Evolutionary conservation across 1,140 invertebrate species (phyloP), one percentile per base, ranked within the genome.

Genomic region (Ptiloglossa arizonensis): DNA sequence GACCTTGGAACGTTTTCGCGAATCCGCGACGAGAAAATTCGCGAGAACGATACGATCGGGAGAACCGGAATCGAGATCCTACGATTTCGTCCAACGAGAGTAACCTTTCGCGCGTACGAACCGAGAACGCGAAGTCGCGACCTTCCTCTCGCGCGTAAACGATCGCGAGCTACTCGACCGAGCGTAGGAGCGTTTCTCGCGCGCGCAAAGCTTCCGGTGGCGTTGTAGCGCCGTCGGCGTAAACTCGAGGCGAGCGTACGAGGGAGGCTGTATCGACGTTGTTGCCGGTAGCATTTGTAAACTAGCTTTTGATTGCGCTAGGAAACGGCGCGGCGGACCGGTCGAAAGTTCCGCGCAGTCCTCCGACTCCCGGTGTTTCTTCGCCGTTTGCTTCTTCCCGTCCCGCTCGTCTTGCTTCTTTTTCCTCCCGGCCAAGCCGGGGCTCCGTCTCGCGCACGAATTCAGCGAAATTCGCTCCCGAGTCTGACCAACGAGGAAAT

Each of bases 271-370:
- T 66, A 78, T 81, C 78, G 82, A 27, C 68, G 72, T 85, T 78
- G 82, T 78, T 77, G 79, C 70, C 52, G 62, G 72, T 87, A 87
- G 75, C 82, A 84, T 89, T 89, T 89, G 87, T 87, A 87, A 88
- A 89, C 85, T 87, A 89, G 85, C 83, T 89, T 89, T 90, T 89
- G 86, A 88, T 89, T 86, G 80, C 74, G 68, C 50, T 81, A 77
- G 81, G 77, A 87, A 82, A 84, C 83, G 80, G 81, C 83, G 69
- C 62, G 73, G 80, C 78, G 60, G 76, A 60, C 80, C 72, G 81
- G 74, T 73, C 80, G 69, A 66, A 87, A 87, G 67, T 87, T 87
- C 77, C 59, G 57, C 81, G 60, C 63, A 48, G 60, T 71, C 50
- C 59, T n/a, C 76, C 46, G 27, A 48, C 29, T 54, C 63, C 75